A percentile compares a stretch with the other conserved stretches of the same genome.
Evolutionary conservation across 2,113 vertebrate species (phyloP).

Genomic region (Mohoua ochrocephala): DNA sequence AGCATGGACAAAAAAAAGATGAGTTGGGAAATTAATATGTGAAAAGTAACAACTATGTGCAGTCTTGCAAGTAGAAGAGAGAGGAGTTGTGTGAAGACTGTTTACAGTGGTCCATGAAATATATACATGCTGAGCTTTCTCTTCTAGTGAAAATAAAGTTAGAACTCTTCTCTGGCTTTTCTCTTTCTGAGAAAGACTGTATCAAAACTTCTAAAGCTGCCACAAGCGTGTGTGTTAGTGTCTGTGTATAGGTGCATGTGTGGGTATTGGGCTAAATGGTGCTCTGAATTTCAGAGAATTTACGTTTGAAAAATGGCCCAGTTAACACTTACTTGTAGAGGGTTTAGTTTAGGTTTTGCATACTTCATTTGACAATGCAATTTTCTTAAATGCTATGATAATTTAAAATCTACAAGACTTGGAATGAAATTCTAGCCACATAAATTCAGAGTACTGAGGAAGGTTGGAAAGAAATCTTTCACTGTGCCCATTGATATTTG

Average conservation of each 20-base stretch:
- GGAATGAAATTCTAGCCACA: neutral
- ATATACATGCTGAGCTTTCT: neutral
- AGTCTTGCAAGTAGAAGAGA: neutral
- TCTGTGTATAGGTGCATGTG: neutral
- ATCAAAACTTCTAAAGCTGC: neutral
- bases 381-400: constrained; percentile 26
- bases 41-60: neutral
- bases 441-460: neutral
- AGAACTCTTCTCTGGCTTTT: neutral
- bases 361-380: constrained; percentile 7
- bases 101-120: neutral
- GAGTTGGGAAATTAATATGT: neutral
- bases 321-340: neutral
- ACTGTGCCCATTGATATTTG: accelerated
- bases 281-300: neutral
- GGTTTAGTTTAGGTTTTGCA: neutral
- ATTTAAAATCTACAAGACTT: neutral
- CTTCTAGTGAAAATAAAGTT: neutral
- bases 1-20: neutral
- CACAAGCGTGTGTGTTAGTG: neutral
- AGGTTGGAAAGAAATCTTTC: neutral
- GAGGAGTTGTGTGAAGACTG: neutral
- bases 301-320: neutral
- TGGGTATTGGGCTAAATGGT: neutral
- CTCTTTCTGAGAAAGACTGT: neutral